phyloP scores from a whole-genome alignment of 37 sponge, comb jelly and placozoan species.

The Spongilla lacustris region DNA sequence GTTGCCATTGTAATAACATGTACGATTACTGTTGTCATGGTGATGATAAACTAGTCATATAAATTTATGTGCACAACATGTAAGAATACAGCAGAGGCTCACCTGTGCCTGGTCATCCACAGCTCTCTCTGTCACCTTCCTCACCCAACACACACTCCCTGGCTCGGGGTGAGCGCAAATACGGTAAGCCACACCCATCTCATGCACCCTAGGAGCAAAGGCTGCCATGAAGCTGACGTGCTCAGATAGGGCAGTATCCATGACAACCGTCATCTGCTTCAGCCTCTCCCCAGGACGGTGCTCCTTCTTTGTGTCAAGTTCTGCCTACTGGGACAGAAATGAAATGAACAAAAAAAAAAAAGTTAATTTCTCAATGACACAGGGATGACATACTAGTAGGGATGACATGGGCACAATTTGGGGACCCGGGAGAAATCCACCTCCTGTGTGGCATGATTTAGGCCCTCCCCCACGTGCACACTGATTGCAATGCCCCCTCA shows the following conservation, averaged over 20 bases:
- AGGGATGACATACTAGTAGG: too few species aligned
- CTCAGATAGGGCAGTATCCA: conserved; percentile 52
- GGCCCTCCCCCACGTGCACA: too few species aligned
- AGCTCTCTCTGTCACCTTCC: conserved; percentile 43
- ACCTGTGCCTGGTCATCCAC: conserved; percentile 61
- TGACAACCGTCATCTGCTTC: conserved; percentile 63
- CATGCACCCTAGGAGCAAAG: conserved; percentile 28
- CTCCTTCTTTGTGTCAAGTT: conserved; percentile 17
- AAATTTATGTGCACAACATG: too few species aligned
- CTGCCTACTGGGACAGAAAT: not conserved
- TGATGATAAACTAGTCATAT: too few species aligned
- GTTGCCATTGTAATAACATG: not conserved
- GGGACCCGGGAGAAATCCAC: too few species aligned
- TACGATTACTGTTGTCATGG: too few species aligned
- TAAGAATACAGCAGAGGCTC: not conserved
- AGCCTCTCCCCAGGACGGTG: conserved; percentile 29
- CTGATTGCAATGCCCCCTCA: too few species aligned
- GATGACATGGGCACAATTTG: too few species aligned
- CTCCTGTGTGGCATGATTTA: too few species aligned
- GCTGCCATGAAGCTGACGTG: conserved; percentile 46
- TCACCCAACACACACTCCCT: conserved; percentile 57
- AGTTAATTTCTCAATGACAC: too few species aligned
- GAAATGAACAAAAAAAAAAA: not conserved
- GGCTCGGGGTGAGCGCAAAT: conserved; percentile 3
- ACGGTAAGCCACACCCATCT: conserved; percentile 36